Evolutionary conservation across 1,140 invertebrate genomes (phyloP).

Genomic region (Zaprionus lachaisei): DNA sequence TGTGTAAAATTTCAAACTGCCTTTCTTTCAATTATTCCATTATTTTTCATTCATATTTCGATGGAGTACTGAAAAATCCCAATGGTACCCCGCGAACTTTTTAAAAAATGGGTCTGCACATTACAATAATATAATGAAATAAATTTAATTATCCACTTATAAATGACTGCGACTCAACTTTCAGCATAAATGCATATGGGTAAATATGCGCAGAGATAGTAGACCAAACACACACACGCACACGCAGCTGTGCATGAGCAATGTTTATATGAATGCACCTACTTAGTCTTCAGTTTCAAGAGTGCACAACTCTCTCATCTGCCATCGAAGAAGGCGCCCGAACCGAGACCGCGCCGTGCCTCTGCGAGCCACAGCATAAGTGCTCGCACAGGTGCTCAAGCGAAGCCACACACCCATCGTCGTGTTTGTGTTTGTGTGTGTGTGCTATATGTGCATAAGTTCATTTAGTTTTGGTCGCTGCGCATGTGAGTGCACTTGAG

Average conservation of each 20-base stretch:
- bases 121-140: conserved; percentile 47
- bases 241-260: conserved; percentile 27
- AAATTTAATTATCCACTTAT: conserved; percentile 74
- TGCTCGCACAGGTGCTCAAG: conserved; percentile 47
- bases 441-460: conserved; percentile 41
- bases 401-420: conserved; percentile 44
- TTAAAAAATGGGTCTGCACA: not conserved
- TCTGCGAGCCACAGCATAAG: conserved; percentile 29
- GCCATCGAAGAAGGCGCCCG: conserved; percentile 16
- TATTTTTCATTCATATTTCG: not conserved
- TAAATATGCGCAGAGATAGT: conserved; percentile 7
- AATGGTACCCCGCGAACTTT: not conserved
- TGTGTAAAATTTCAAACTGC: no score
- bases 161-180: conserved; percentile 24
- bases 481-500: conserved; percentile 55
- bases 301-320: conserved; percentile 31
- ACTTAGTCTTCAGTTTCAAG: conserved; percentile 57
- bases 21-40: not conserved
- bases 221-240: conserved; percentile 8
- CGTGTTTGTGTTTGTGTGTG: conserved; percentile 25
- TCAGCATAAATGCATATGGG: conserved; percentile 10
- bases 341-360: conserved; percentile 9
- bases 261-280: conserved; percentile 55
- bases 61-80: not conserved
- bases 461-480: conserved; percentile 58